A percentile compares a stretch with the other conserved stretches of the same genome.
These are phyloP conservation scores for Hoplostethus mediterraneus DNA, from an alignment of 2,797 vertebrate species.

Conservation along the genomic window DNA sequence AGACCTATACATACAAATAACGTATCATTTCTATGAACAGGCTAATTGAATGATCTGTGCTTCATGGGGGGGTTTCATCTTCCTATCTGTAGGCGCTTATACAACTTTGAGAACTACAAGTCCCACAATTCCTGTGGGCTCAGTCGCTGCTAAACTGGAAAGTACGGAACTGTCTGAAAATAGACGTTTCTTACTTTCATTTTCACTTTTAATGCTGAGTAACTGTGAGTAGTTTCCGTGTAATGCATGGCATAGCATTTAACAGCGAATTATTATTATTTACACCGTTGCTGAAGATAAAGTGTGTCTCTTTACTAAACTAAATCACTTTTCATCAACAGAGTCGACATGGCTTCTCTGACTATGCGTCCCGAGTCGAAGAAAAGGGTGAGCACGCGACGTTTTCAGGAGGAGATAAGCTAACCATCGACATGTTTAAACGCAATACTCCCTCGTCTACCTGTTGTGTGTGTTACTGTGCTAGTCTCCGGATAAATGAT, in stretches of 20 bases:
- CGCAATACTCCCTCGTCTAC: accelerated
- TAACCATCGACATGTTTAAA: not conserved
- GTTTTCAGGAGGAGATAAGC: not conserved
- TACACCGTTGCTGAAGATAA: not conserved
- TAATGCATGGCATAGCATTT: constrained; percentile 37
- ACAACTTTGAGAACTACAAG: no score
- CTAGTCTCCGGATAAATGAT: not conserved
- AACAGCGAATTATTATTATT: not conserved
- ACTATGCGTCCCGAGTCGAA: constrained; percentile 77
- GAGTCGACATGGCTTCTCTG: constrained; percentile 76
- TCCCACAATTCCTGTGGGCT: constrained; percentile 58
- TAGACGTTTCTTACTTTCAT: constrained; percentile 75
- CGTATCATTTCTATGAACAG: no score
- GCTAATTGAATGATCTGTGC: no score
- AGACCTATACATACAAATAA: no score
- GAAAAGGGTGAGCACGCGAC: constrained; percentile 78
- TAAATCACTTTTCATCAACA: not conserved
- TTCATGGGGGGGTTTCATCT: not conserved
- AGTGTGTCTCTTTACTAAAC: not conserved
- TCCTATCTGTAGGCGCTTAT: not conserved
- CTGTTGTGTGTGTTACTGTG: not conserved
- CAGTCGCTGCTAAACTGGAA: constrained; percentile 15
- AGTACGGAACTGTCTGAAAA: constrained; percentile 57
- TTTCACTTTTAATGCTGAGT: constrained; percentile 83
- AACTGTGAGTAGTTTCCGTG: constrained; percentile 52